Evolutionary conservation across 1,140 invertebrate genomes (phyloP).

Genomic region (Bombus vancouverensis): DNA sequence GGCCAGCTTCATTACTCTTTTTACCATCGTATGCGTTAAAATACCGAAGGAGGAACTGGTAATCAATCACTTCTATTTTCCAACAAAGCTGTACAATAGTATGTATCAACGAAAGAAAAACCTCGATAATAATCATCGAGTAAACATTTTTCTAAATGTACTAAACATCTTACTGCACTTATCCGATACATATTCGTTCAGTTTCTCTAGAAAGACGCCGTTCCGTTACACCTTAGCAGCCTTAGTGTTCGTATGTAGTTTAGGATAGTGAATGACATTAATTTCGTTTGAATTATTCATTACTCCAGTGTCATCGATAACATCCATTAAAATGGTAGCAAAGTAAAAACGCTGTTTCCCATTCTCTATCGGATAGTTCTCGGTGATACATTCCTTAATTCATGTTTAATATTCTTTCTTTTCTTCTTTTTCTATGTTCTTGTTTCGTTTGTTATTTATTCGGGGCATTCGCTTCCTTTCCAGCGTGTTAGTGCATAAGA

Average conservation of each 20-base stretch:
- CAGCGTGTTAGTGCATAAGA: constrained; percentile 39
- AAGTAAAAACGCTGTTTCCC: background rate
- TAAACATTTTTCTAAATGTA: background rate
- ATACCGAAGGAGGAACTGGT: constrained; percentile 37
- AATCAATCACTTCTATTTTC: constrained; percentile 43
- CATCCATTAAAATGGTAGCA: background rate
- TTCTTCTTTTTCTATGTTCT: background rate
- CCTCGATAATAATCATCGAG: background rate
- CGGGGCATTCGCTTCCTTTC: constrained; percentile 36
- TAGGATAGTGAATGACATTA: background rate
- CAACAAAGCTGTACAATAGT: constrained; percentile 24
- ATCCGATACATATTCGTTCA: background rate
- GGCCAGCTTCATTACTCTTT: constrained; percentile 37
- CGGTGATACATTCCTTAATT: background rate
- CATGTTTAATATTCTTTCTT: background rate
- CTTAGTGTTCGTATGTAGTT: constrained; percentile 7
- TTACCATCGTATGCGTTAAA: constrained; percentile 25
- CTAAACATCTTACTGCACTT: background rate
- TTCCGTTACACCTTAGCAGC: constrained; percentile 9
- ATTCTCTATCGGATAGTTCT: background rate
- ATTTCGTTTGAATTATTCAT: constrained; percentile 5
- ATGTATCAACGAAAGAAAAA: background rate
- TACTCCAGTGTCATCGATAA: background rate
- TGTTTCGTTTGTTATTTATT: constrained; percentile 46
- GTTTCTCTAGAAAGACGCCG: constrained; percentile 19